Percentiles rank a stretch among this genome's conserved stretches.
phyloP scores from a whole-genome alignment of 2,113 vertebrate genomes.

The Danio rerio region DNA sequence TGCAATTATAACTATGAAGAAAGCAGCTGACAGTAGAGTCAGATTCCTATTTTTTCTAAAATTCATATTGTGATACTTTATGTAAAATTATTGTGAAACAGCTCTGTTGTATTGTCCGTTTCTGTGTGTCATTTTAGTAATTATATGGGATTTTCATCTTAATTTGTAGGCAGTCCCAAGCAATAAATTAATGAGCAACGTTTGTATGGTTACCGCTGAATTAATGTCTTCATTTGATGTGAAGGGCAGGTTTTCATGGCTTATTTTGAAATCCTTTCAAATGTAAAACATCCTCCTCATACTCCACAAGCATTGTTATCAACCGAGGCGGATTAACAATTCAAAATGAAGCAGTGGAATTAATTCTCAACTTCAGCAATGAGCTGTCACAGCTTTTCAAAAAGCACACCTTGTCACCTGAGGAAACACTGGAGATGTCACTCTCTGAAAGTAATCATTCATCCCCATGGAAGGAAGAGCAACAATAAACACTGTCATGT shows the following conservation, averaged over 20 bases:
- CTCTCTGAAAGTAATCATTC: conserved; percentile 1
- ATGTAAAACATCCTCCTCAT: conserved; percentile 37
- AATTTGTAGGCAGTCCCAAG: background rate
- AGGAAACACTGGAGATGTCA: conserved; percentile 20
- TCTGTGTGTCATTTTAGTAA: background rate
- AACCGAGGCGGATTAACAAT: conserved; percentile 45
- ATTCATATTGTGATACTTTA: too few species aligned
- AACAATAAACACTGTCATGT: conserved; percentile 20
- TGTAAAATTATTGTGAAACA: too few species aligned
- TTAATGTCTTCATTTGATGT: conserved; percentile 39
- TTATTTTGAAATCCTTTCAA: conserved; percentile 54
- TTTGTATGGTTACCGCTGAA: conserved; percentile 10
- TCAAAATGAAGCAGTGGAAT: conserved; percentile 49
- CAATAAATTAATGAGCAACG: background rate
- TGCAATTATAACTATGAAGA: too few species aligned
- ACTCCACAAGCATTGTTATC: conserved; percentile 36
- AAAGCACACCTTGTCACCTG: conserved; percentile 6
- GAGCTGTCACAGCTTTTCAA: conserved; percentile 25
- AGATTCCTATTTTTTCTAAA: too few species aligned
- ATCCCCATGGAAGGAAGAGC: background rate
- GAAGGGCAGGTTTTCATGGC: conserved; percentile 34
- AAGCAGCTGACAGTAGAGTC: too few species aligned
- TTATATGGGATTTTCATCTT: conserved; percentile 2
- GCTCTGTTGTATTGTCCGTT: too few species aligned
- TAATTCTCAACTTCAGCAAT: conserved; percentile 26